These are phyloP conservation scores for Pterocles burchelli DNA, from an alignment of 2,113 vertebrate species.

Conservation along the genomic window DNA sequence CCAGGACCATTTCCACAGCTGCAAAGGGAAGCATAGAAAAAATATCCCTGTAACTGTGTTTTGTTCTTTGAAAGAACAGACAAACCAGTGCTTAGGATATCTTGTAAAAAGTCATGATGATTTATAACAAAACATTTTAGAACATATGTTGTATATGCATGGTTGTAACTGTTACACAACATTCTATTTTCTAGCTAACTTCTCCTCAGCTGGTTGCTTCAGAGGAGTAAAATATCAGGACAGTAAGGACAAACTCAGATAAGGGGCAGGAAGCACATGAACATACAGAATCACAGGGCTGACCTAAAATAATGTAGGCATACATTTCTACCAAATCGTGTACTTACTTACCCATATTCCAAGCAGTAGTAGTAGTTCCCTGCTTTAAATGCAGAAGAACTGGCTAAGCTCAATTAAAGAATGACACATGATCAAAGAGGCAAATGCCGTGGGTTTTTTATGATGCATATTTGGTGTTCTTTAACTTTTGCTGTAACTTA, in stretches of 20 bases:
- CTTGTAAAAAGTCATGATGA: constrained; percentile 51
- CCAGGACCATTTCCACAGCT: not conserved
- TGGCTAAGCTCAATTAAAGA: not conserved
- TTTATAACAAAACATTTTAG: constrained; percentile 35
- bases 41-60: not conserved
- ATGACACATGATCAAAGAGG: not conserved
- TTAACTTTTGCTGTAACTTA: not conserved
- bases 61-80: not conserved
- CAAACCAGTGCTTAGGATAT: not conserved
- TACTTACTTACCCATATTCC: not conserved
- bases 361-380: not conserved
- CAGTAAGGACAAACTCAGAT: not conserved
- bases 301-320: not conserved
- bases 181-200: not conserved
- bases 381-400: not conserved
- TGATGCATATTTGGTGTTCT: not conserved
- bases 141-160: not conserved
- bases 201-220: not conserved
- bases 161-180: not conserved
- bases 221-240: not conserved
- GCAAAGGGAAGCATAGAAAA: not conserved
- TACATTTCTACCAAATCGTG: not conserved
- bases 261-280: not conserved
- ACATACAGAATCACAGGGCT: not conserved
- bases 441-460: not conserved